Conservation (phyloP, 2,113 vertebrate species). For the Poicephalus meyeri region DNA sequence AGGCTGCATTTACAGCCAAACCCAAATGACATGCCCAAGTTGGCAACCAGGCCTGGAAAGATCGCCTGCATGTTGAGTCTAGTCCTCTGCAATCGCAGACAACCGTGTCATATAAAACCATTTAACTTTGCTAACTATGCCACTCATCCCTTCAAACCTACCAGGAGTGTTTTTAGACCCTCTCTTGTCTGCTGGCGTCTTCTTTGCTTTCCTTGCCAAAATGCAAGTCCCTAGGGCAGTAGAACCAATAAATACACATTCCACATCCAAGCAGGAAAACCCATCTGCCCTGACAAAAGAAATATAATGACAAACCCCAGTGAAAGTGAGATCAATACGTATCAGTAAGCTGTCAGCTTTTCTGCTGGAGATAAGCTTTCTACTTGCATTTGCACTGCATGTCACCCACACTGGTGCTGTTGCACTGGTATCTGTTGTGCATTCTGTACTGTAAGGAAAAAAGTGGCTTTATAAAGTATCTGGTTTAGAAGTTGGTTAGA, state of each 20-base stretch:
- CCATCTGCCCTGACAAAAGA: background rate
- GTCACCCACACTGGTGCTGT: background rate
- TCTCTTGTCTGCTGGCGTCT: background rate
- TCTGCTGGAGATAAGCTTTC: background rate
- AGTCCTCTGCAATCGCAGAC: slow-evolving; percentile 30
- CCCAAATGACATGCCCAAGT: slow-evolving; percentile 5
- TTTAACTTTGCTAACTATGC: slow-evolving; percentile 1
- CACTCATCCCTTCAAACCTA: slow-evolving; percentile 38
- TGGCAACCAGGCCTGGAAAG: slow-evolving; percentile 41
- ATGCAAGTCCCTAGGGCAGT: background rate
- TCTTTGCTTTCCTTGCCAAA: slow-evolving; percentile 27
- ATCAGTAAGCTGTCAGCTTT: background rate
- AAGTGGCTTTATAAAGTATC: background rate
- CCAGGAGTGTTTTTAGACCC: slow-evolving; percentile 1
- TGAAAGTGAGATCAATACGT: background rate
- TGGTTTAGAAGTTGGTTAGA: background rate
- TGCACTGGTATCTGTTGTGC: background rate
- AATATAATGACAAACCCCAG: background rate
- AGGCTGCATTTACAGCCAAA: background rate
- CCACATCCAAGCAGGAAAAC: background rate
- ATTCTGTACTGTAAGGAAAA: background rate
- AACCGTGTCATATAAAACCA: slow-evolving; percentile 43
- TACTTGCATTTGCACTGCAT: background rate
- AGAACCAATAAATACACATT: slow-evolving; percentile 19
- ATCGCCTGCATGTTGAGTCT: background rate